These are phyloP conservation scores for Syrrhaptes paradoxus DNA, from an alignment of 2,113 vertebrate genomes.

Conservation along the genomic window DNA sequence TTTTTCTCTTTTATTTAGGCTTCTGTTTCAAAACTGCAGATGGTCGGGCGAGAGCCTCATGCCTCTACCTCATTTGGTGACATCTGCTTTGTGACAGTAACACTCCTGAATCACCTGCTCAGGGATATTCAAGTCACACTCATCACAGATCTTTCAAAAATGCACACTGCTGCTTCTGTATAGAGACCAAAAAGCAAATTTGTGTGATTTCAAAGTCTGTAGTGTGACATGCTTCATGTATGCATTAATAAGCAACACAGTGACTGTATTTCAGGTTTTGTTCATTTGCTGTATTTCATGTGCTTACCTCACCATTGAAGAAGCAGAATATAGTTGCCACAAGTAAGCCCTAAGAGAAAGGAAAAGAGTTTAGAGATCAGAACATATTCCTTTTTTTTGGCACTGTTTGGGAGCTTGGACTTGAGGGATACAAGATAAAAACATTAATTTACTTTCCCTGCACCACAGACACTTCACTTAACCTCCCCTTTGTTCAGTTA, in stretches of 20 bases:
- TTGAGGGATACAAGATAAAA: background rate
- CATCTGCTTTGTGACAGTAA: background rate
- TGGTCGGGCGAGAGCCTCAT: background rate
- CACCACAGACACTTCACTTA: background rate
- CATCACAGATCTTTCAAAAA: background rate
- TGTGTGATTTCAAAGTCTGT: background rate
- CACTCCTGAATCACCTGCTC: background rate
- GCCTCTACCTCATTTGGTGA: background rate
- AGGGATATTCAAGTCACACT: background rate
- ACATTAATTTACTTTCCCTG: background rate
- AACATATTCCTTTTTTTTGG: background rate
- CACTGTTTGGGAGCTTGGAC: background rate
- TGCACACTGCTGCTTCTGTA: background rate
- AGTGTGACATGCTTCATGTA: background rate
- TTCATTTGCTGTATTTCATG: background rate
- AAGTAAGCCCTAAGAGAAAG: constrained; percentile 86
- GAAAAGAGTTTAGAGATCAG: background rate
- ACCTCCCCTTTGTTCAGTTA: background rate
- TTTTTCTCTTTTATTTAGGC: background rate
- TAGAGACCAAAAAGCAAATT: background rate
- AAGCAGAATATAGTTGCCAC: constrained; percentile 98
- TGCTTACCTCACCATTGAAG: constrained; percentile 94
- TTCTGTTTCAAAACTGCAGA: background rate
- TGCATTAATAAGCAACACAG: background rate
- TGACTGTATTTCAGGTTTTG: background rate